A percentile compares a stretch with the other conserved stretches of the same genome.
Conservation (phyloP, 2,113 vertebrate genomes). For the Carassius carassius region DNA sequence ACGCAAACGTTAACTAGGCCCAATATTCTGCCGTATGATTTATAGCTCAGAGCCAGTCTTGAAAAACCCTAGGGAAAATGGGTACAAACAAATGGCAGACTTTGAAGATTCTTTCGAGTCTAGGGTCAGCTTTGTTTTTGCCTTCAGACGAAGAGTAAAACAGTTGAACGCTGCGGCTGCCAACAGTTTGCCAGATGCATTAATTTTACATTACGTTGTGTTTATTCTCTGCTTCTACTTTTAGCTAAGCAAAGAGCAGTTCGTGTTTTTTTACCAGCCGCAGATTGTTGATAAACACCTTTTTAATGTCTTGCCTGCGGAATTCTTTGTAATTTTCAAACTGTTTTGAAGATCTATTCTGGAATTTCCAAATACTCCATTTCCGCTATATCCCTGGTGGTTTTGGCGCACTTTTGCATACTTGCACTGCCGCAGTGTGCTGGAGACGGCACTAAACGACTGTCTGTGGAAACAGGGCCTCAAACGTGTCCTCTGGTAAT, state of each 20-base stretch:
- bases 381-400: neutral
- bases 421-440: neutral
- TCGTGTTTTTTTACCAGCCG: neutral
- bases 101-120: conserved; percentile 41
- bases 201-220: neutral
- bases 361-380: neutral
- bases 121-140: conserved; percentile 52
- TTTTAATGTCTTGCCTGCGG: neutral
- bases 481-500: no score
- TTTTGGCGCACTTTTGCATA: neutral
- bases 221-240: conserved; percentile 24
- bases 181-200: conserved; percentile 11
- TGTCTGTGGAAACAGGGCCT: conserved; percentile 34
- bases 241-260: neutral
- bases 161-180: neutral
- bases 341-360: conserved; percentile 28
- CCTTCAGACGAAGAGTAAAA: conserved; percentile 42
- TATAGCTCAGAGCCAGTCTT: conserved; percentile 21
- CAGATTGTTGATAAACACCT: conserved; percentile 21
- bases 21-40: conserved; percentile 40
- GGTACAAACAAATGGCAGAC: conserved; percentile 53
- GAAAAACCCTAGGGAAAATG: conserved; percentile 27
- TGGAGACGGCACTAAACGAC: conserved; percentile 25
- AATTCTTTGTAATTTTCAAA: neutral
- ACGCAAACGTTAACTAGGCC: conserved; percentile 45